phyloP scores from a whole-genome alignment of 2,797 vertebrate genomes.

The Euthynnus affinis region DNA sequence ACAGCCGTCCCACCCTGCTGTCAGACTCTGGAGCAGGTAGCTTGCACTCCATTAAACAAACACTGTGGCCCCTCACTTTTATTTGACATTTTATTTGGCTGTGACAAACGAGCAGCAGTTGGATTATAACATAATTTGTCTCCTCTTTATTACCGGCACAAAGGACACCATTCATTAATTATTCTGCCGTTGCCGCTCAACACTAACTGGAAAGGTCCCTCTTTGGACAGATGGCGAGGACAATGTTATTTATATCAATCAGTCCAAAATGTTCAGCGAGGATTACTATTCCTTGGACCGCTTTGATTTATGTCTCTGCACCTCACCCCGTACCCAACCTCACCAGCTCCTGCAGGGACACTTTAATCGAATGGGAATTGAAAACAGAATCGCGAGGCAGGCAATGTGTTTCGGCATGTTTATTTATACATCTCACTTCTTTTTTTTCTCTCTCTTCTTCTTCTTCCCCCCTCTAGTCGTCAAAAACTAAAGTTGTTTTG shows the following conservation, averaged over 20 bases:
- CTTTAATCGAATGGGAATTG: constrained; percentile 83
- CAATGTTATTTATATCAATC: constrained; percentile 99
- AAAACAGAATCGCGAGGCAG: constrained; percentile 72
- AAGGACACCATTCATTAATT: constrained; percentile 99
- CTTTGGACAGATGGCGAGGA: constrained; percentile 99
- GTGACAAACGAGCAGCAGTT: constrained; percentile 99
- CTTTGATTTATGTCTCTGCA: constrained; percentile 97
- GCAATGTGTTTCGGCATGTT: constrained; percentile 72
- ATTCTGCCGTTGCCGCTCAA: constrained; percentile 99
- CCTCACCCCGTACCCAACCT: constrained; percentile 91
- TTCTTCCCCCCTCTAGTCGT: constrained; percentile 5
- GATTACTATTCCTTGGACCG: constrained; percentile 99
- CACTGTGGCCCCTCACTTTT: constrained; percentile 98
- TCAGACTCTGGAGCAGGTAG: constrained; percentile 95
- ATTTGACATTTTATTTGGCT: constrained; percentile 99
- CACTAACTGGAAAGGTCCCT: constrained; percentile 99
- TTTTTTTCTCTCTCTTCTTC: constrained; percentile 8
- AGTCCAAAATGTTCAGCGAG: constrained; percentile 99
- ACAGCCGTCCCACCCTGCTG: constrained; percentile 75
- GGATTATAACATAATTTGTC: constrained; percentile 99
- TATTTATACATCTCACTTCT: constrained; percentile 72
- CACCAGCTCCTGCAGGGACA: constrained; percentile 80
- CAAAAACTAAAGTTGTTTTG: constrained; percentile 48
- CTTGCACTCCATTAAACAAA: constrained; percentile 98
- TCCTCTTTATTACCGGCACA: constrained; percentile 99